A percentile compares a stretch with the other conserved stretches of the same genome.
Evolutionary conservation across 1,140 invertebrate species (phyloP).

Genomic region (Drosophila pallidifrons): DNA sequence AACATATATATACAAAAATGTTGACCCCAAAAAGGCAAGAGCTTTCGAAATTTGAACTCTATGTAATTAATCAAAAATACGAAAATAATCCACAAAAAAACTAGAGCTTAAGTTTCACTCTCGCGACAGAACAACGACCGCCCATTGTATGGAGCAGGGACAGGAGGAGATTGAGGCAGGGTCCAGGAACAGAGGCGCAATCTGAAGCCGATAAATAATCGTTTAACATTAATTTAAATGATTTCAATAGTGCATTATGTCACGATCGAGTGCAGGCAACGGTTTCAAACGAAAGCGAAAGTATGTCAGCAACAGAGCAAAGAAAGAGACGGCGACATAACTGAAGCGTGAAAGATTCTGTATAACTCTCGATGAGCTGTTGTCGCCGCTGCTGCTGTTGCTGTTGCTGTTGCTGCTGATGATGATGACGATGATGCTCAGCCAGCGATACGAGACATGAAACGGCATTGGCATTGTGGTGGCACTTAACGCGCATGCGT

Average conservation of each 20-base stretch:
- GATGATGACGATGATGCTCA: slow-evolving; percentile 1
- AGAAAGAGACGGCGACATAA: slow-evolving; percentile 16
- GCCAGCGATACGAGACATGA: slow-evolving; percentile 27
- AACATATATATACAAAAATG: slow-evolving; percentile 20
- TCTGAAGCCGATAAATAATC: slow-evolving; percentile 69
- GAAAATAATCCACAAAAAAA: slow-evolving; percentile 10
- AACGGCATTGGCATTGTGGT: slow-evolving; percentile 51
- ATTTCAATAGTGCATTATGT: slow-evolving; percentile 65
- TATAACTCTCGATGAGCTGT: slow-evolving; percentile 29
- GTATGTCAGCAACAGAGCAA: slow-evolving; percentile 58
- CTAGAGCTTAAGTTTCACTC: slow-evolving; percentile 67
- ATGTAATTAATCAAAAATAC: slow-evolving; percentile 69
- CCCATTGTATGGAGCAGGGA: slow-evolving; percentile 38
- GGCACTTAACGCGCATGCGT: slow-evolving; percentile 62
- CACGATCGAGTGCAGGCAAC: slow-evolving; percentile 58
- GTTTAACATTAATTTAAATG: slow-evolving; percentile 75
- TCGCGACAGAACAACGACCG: slow-evolving; percentile 43
- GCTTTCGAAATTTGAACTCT: slow-evolving; percentile 55
- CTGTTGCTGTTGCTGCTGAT: background rate
- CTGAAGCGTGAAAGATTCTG: slow-evolving; percentile 74
- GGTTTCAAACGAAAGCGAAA: slow-evolving; percentile 72
- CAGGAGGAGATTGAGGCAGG: background rate
- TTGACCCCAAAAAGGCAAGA: slow-evolving; percentile 38
- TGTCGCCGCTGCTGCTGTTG: background rate
- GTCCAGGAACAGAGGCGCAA: slow-evolving; percentile 1